Evolutionary conservation across 1,140 invertebrate genomes (phyloP), one percentile per base, ranked within the genome.

Genomic region (Drosophila parvula): DNA sequence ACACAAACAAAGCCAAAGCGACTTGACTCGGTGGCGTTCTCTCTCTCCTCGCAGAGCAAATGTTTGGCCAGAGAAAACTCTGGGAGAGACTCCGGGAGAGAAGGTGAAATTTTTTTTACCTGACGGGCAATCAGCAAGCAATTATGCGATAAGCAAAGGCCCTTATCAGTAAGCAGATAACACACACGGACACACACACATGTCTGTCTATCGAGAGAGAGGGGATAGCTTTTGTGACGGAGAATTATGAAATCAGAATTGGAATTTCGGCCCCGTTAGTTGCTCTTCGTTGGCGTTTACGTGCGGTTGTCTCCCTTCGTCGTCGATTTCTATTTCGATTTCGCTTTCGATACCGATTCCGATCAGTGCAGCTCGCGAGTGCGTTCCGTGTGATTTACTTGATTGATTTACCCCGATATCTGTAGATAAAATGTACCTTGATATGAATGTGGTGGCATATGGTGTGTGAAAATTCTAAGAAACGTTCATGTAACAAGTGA

Each of bases 51-150:
- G 34, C 18, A 34, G 36, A 56, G 73, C 14, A 38, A 69, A 67
- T 76, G 63, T 76, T 76, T 76, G 73, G 34, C 32, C 68, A 71
- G 69, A 73, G 67, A 59, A 30, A 53, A 67, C 30, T 44, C n/a
- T n/a, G n/a, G n/a, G n/a, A n/a, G n/a, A n/a, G 55, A 14, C 44
- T 5, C 11, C 11, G 22, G 22, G 67, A 68, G 67, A 63, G 59
- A 4, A 5, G 59, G 34, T 41, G 59, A 48, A 47, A 40, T 16
- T 48, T 63, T 22, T 60, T 63, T 71, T 82, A 86, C 82, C 82
- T 85, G 84, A 59, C 83, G 71, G 71, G 76, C 83, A 88, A 89
- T 88, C 83, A 83, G 84, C 68, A 61, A 40, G 65, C 84, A 88
- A 88, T 88, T 88, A 88, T 63, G 64, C 76, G 83, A 88, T 88